A percentile compares a stretch with the other conserved stretches of the same genome.
Evolutionary conservation across 2,888 invertebrate species (phyloP).

Genomic region (Loripinus fragilis): DNA sequence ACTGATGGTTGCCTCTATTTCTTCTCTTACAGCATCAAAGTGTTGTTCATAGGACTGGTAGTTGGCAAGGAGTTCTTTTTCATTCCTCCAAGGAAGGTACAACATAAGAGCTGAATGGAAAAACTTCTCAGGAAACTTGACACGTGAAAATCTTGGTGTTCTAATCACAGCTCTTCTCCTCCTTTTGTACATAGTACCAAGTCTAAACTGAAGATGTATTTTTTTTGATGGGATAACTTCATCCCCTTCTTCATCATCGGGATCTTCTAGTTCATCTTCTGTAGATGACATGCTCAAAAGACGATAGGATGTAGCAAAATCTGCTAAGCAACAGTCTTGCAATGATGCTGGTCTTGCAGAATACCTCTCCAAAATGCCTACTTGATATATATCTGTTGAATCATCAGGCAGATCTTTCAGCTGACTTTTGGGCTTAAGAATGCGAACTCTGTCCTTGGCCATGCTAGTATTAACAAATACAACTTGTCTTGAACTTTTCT

Average conservation of each 20-base stretch:
- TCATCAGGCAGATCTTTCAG: constrained; percentile 41
- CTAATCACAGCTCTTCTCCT: no score
- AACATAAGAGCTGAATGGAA: no score
- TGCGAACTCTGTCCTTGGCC: constrained; percentile 42
- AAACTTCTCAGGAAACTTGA: no score
- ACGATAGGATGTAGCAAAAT: constrained; percentile 50
- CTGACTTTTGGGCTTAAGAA: constrained; percentile 42
- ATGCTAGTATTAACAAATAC: constrained; percentile 55
- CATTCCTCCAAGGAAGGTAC: no score
- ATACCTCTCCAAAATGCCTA: constrained; percentile 43
- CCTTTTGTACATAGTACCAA: no score
- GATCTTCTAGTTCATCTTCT: constrained; percentile 35
- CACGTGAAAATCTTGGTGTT: no score
- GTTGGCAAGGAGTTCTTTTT: no score
- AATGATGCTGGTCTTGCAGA: constrained; percentile 38
- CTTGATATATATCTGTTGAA: constrained; percentile 51
- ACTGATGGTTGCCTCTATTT: no score
- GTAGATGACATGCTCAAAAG: not conserved
- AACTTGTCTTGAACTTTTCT: constrained; percentile 48
- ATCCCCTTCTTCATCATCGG: constrained; percentile 26
- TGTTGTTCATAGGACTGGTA: no score
- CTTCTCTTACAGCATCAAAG: no score
- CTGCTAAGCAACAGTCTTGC: constrained; percentile 41
- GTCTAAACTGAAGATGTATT: no score
- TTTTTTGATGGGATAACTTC: no score